Conservation (phyloP, 2,113 vertebrate species). For the Atherinomorus stipes region DNA sequence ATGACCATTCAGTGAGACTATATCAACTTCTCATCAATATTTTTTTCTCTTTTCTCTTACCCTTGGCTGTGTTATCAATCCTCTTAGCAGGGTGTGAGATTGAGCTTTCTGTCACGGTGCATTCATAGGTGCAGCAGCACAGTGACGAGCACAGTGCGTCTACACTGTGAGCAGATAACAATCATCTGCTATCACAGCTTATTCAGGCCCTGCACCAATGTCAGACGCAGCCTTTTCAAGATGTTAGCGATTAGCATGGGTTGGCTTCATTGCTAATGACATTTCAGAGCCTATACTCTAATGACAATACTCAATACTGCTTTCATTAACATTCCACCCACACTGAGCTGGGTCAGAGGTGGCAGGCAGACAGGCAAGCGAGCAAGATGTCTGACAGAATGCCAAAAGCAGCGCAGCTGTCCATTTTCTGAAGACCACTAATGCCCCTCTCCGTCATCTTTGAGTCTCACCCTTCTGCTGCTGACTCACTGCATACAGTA, state of each 20-base stretch:
- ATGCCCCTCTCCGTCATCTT: constrained; percentile 48
- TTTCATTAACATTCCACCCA: constrained; percentile 69
- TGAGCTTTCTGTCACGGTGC: constrained; percentile 53
- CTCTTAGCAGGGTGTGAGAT: constrained; percentile 64
- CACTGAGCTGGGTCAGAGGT: constrained; percentile 60
- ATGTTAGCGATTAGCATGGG: constrained; percentile 70
- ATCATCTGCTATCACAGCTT: constrained; percentile 55
- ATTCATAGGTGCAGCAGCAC: constrained; percentile 64
- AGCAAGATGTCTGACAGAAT: constrained; percentile 62
- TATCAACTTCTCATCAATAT: constrained; percentile 60
- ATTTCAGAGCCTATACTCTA: constrained; percentile 55
- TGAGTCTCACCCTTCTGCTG: constrained; percentile 43
- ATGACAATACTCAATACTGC: constrained; percentile 55
- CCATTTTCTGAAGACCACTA: constrained; percentile 59
- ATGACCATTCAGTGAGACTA: constrained; percentile 63
- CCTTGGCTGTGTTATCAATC: constrained; percentile 68
- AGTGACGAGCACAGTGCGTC: constrained; percentile 9
- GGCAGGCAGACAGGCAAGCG: constrained; percentile 44
- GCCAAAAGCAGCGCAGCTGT: constrained; percentile 65
- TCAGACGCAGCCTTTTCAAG: constrained; percentile 70
- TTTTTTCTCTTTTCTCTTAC: constrained; percentile 46
- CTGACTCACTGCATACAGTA: constrained; percentile 65
- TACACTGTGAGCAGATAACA: constrained; percentile 54
- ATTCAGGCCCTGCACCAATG: constrained; percentile 54
- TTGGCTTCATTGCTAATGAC: constrained; percentile 65